phyloP scores from a whole-genome alignment of 2,113 vertebrate genomes.

The Dasyurus viverrinus region DNA sequence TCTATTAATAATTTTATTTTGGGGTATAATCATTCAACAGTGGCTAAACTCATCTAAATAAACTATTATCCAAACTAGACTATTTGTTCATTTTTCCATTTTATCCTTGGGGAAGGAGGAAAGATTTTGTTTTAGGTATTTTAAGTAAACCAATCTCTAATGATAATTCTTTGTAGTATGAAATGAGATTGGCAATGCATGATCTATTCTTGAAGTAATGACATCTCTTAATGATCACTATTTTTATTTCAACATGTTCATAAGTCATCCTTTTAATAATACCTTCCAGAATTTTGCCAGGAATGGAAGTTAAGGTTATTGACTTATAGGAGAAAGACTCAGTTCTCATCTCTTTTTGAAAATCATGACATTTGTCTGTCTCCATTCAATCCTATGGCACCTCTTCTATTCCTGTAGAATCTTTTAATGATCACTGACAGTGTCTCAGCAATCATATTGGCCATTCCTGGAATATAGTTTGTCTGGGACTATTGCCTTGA shows the following conservation, averaged over 20 bases:
- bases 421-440: constrained; percentile 1
- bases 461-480: background rate
- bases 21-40: background rate
- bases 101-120: background rate
- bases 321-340: background rate
- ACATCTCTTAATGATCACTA: background rate
- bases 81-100: background rate
- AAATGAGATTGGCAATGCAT: background rate
- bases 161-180: background rate
- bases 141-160: background rate
- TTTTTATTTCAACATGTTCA: background rate
- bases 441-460: background rate
- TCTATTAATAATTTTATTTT: background rate
- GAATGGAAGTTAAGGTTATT: background rate
- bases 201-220: background rate
- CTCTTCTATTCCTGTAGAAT: background rate
- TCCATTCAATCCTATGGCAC: background rate
- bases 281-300: background rate
- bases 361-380: background rate
- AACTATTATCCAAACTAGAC: background rate
- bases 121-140: background rate
- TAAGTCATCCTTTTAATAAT: background rate
- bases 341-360: background rate
- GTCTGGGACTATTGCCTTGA: background rate
- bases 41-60: background rate